phyloP scores from a whole-genome alignment of 2,113 vertebrate genomes.

The Varanus salvator region DNA sequence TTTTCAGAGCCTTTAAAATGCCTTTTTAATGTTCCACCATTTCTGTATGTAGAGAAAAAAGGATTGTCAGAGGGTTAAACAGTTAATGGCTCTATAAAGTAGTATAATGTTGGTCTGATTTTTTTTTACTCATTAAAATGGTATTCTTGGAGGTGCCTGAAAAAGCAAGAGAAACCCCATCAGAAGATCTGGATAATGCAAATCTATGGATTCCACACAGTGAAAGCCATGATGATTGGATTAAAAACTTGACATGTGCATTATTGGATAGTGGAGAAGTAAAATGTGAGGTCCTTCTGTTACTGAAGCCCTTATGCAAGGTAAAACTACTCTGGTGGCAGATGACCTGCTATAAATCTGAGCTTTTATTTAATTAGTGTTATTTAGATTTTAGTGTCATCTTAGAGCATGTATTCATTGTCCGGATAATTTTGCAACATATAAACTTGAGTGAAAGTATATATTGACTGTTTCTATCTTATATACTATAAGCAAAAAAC shows the following conservation, averaged over 20 bases:
- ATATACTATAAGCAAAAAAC: too few relatives aligned
- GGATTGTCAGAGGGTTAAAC: not conserved
- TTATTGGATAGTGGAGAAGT: conserved; percentile 89
- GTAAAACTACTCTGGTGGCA: conserved; percentile 68
- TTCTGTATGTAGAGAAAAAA: too few relatives aligned
- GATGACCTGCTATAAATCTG: not conserved
- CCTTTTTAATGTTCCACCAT: not conserved
- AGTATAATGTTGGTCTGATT: not conserved
- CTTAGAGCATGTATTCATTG: not conserved
- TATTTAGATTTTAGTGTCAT: not conserved
- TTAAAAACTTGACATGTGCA: conserved; percentile 85
- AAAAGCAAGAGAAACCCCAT: conserved; percentile 60
- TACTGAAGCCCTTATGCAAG: conserved; percentile 90
- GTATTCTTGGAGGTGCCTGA: conserved; percentile 64
- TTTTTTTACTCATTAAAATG: not conserved
- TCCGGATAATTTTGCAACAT: not conserved
- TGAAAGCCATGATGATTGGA: conserved; percentile 85
- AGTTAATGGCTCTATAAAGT: not conserved
- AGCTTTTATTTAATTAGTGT: too few relatives aligned
- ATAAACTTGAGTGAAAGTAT: not conserved
- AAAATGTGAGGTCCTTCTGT: conserved; percentile 85
- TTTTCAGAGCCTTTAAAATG: not conserved
- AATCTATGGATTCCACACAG: conserved; percentile 87
- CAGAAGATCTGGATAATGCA: conserved; percentile 77
- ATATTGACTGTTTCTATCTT: not conserved